A percentile compares a stretch with the other conserved stretches of the same genome.
These are phyloP conservation scores for Stegastes partitus DNA, from an alignment of 2,113 vertebrate species.

Conservation along the genomic window DNA sequence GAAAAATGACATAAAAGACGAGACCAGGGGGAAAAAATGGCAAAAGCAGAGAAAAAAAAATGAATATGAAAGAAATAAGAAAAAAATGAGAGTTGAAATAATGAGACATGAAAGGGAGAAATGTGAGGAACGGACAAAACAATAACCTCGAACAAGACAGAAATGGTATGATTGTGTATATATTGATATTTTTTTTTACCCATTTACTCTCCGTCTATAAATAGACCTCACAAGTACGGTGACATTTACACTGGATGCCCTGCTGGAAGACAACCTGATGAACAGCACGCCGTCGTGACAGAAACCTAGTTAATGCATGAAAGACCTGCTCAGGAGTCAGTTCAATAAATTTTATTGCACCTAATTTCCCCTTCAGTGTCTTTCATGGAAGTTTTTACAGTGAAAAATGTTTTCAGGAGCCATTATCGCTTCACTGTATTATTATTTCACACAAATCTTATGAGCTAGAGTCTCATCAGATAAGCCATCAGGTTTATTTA, in stretches of 20 bases:
- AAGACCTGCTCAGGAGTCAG: conserved; percentile 12
- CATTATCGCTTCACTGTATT: neutral
- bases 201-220: conserved; percentile 14
- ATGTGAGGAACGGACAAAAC: neutral
- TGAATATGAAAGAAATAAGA: neutral
- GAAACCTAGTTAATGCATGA: conserved; percentile 5
- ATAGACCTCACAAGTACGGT: conserved; percentile 4
- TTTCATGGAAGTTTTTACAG: conserved; percentile 13
- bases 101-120: conserved; percentile 6
- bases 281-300: conserved; percentile 17
- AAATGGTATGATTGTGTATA: neutral
- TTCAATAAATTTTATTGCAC: conserved; percentile 15
- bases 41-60: conserved; percentile 13
- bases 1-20: conserved; percentile 10
- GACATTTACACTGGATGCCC: neutral
- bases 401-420: conserved; percentile 31
- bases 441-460: conserved; percentile 21
- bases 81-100: conserved; percentile 6
- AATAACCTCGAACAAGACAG: neutral
- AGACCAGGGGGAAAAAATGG: neutral
- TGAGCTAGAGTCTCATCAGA: neutral
- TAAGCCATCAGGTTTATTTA: neutral
- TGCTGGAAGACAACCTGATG: conserved; percentile 9
- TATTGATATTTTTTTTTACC: neutral
- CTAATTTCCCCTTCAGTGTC: neutral